A percentile compares a stretch with the other conserved stretches of the same genome.
Evolutionary conservation across 2,888 invertebrate species (phyloP).

Genomic region (Marasmarcha lunaedactyla): DNA sequence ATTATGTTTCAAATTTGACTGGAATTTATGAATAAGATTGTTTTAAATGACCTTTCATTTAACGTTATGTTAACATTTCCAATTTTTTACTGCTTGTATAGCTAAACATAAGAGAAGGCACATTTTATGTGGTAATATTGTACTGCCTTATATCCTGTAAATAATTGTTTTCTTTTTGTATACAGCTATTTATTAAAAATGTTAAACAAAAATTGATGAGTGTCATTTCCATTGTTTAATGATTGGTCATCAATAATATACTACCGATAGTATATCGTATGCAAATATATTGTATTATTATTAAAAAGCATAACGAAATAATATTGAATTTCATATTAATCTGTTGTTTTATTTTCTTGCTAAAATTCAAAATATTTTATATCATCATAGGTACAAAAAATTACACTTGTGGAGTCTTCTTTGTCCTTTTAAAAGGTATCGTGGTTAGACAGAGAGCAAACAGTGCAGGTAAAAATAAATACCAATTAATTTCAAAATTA

Average conservation of each 20-base stretch:
- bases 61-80: conserved; percentile 47
- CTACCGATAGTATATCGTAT: conserved; percentile 67
- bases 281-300: conserved; percentile 70
- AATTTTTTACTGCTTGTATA: conserved; percentile 67
- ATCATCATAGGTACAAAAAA: too few species aligned
- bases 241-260: conserved; percentile 67
- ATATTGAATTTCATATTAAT: conserved; percentile 69
- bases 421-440: too few species aligned
- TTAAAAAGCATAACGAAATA: conserved; percentile 70
- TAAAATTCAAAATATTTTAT: too few species aligned
- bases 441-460: too few species aligned
- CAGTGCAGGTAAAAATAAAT: too few species aligned
- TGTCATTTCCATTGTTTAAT: conserved; percentile 67
- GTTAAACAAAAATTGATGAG: conserved; percentile 65
- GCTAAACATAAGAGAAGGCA: conserved; percentile 60
- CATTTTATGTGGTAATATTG: conserved; percentile 60
- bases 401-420: too few species aligned
- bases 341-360: conserved; percentile 39
- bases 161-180: conserved; percentile 68
- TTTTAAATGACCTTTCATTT: conserved; percentile 42
- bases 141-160: conserved; percentile 67
- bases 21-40: conserved; percentile 46
- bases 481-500: too few species aligned
- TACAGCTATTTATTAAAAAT: conserved; percentile 72
- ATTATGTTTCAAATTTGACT: conserved; percentile 55